Evolutionary conservation across 1,140 invertebrate species (phyloP).

Genomic region (Aphaenogaster floridana): DNA sequence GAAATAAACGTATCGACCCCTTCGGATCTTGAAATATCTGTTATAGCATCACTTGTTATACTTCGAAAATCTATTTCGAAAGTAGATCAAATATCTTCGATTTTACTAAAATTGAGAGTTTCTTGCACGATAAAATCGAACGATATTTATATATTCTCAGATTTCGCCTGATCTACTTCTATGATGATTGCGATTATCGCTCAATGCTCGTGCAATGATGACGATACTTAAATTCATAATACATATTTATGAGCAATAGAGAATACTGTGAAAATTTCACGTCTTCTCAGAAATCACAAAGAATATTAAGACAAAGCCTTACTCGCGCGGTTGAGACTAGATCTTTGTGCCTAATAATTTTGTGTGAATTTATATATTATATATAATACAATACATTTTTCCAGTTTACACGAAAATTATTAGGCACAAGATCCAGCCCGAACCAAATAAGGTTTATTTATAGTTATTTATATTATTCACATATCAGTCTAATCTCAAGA

Average conservation of each 20-base stretch:
- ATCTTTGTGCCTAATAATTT: too few relatives aligned
- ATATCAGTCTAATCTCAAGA: neutral
- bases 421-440: too few relatives aligned
- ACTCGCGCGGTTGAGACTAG: too few relatives aligned
- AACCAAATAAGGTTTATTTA: too few relatives aligned
- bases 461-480: too few relatives aligned
- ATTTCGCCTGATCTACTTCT: neutral
- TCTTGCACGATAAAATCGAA: neutral
- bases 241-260: neutral
- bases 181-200: constrained; percentile 12
- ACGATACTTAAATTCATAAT: neutral
- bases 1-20: neutral
- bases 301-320: too few relatives aligned
- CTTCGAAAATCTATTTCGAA: neutral
- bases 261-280: neutral
- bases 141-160: neutral
- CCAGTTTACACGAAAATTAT: too few relatives aligned
- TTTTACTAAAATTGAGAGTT: neutral
- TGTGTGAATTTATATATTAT: too few relatives aligned
- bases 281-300: neutral
- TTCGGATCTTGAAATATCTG: neutral
- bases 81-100: neutral
- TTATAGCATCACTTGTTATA: neutral
- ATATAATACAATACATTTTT: too few relatives aligned
- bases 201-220: constrained; percentile 7